These are phyloP conservation scores for Emys orbicularis DNA, from an alignment of 2,797 vertebrate species.

Conservation along the genomic window DNA sequence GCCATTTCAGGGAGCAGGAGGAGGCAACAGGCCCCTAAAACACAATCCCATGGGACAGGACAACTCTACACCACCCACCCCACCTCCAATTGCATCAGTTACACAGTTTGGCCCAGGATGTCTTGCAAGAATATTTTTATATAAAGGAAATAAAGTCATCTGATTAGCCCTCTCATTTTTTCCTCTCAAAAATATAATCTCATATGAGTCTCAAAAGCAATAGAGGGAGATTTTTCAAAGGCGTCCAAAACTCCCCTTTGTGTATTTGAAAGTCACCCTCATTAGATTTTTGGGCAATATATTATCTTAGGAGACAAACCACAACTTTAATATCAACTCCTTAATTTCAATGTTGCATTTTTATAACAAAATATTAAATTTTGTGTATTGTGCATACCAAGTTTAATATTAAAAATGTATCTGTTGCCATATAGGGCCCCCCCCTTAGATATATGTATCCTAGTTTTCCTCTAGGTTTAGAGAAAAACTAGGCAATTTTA, in stretches of 20 bases:
- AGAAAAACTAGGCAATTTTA: conserved; percentile 34
- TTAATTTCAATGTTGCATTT: background rate
- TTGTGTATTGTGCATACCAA: too few relatives aligned
- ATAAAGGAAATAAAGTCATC: background rate
- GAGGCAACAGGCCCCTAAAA: background rate
- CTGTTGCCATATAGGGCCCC: background rate
- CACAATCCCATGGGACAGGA: background rate
- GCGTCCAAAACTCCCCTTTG: background rate
- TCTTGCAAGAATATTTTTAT: background rate
- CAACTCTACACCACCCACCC: rapidly evolving
- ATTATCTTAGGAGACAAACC: background rate
- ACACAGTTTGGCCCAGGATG: background rate
- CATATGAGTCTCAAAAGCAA: background rate
- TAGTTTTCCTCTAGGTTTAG: background rate
- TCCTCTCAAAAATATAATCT: background rate
- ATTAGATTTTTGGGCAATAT: background rate
- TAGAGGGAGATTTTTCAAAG: background rate
- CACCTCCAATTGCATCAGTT: background rate
- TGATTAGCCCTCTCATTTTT: background rate
- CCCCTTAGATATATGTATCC: background rate
- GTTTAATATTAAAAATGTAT: background rate
- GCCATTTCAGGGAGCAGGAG: background rate
- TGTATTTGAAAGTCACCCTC: background rate
- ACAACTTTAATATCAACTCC: background rate
- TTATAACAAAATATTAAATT: background rate